Evolutionary conservation across 2,113 vertebrate species (phyloP).

Genomic region (Dolichotis patagonum): DNA sequence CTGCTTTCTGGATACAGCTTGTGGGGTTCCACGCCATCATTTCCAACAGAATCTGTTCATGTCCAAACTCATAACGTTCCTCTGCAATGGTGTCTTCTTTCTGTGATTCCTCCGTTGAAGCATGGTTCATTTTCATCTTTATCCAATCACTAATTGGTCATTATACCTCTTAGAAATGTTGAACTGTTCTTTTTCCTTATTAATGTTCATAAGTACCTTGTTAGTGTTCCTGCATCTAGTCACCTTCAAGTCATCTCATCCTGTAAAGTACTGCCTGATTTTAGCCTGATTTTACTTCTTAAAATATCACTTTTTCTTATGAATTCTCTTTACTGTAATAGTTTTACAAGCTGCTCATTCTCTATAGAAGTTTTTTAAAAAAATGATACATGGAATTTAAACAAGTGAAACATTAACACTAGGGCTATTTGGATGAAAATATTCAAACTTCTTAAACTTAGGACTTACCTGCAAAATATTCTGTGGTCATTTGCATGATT

Average conservation of each 20-base stretch:
- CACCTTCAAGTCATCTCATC: background rate
- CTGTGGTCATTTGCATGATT: background rate
- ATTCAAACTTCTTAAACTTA: background rate
- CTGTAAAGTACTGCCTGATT: background rate
- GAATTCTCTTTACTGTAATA: background rate
- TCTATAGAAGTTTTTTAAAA: background rate
- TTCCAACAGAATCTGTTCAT: background rate
- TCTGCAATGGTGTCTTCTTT: background rate
- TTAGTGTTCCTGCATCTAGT: background rate
- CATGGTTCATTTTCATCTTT: background rate
- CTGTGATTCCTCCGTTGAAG: background rate
- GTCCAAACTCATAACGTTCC: background rate
- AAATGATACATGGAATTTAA: background rate
- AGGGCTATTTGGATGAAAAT: background rate
- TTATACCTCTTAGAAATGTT: background rate
- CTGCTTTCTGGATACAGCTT: background rate
- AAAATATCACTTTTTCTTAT: background rate
- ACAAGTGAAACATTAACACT: background rate
- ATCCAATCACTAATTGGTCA: background rate
- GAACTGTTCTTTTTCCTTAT: background rate
- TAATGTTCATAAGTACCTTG: background rate
- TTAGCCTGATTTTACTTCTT: slow-evolving; percentile 10
- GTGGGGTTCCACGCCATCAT: background rate
- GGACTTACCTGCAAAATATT: background rate
- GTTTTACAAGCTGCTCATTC: background rate